A percentile compares a stretch with the other conserved stretches of the same genome.
Conservation (phyloP, 2,888 invertebrate species). For the Agrotis puta region DNA sequence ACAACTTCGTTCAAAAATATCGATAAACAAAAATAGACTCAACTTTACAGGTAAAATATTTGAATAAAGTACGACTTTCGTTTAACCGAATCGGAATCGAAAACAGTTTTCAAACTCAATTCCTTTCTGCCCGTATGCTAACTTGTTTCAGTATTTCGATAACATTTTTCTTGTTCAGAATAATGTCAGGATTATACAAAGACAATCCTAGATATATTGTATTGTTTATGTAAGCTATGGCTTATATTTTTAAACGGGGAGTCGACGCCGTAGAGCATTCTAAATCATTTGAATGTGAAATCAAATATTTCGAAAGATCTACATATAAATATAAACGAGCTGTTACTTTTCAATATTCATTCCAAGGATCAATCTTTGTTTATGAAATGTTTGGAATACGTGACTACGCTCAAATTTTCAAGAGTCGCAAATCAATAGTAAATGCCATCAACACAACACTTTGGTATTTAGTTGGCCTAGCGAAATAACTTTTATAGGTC, state of each 20-base stretch:
- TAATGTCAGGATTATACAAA: constrained; percentile 10
- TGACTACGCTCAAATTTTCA: neutral
- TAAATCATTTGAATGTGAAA: too few relatives aligned
- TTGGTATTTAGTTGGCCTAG: neutral
- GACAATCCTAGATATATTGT: neutral
- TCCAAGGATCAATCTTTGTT: neutral
- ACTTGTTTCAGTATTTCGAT: constrained; percentile 15
- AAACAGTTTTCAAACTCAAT: constrained; percentile 43
- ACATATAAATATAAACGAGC: neutral
- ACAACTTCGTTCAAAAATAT: constrained; percentile 1
- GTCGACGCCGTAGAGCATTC: neutral
- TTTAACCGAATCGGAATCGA: constrained; percentile 15
- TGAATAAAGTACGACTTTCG: neutral
- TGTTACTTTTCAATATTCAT: neutral
- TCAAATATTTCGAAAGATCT: neutral
- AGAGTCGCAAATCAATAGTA: neutral
- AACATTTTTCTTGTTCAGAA: constrained; percentile 17
- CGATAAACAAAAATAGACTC: constrained; percentile 2
- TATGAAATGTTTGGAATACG: neutral
- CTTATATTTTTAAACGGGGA: neutral
- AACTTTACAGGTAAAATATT: constrained; percentile 1
- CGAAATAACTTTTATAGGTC: too few relatives aligned
- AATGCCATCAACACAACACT: neutral
- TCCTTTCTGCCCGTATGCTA: constrained; percentile 13
- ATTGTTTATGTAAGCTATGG: neutral